Evolutionary conservation across 2,888 invertebrate species (phyloP), one percentile per base, ranked within the genome.

Genomic region (Pachymerium ferrugineum): DNA sequence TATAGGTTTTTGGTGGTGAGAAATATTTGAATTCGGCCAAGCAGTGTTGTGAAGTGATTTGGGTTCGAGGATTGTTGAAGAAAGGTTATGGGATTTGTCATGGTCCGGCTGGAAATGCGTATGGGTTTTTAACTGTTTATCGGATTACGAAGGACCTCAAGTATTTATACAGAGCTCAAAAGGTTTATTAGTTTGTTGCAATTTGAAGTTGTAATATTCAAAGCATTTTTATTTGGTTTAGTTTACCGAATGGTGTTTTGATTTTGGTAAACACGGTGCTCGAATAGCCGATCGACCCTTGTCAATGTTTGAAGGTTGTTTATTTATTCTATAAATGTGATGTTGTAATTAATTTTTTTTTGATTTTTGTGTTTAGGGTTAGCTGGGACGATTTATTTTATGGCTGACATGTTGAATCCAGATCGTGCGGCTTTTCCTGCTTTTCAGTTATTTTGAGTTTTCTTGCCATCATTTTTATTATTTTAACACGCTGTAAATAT

Each of bases 1-100:
- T 80, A 12, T 79, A 92, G 92, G 83, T 89, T 72, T 92, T 88
- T 80, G 83, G 85, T 72, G 88, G 91, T 42, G 84, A 87, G 0
- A 85, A 86, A 78, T 93, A 92, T 82, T 81, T 92, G 76, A 83
- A 87, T 78, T 85, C 87, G 62, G 93, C 93, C 14, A 76, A 87
- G 70, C 84, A 87, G 77, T 90, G 90, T 79, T 91, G 89, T 3
- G 90, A 93, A 72, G 87, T 91, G 12, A 86, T 92, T 75, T 95
- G 94, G 95, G 79, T 87, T 73, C 85, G 92, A 77, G 95, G 95
- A 3, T 81, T 95, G 25, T 83, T 92, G 47, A 87, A 85, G 77
- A 94, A 94, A 84, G 93, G 94, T 6, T 93, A 91, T 81, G 91
- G 94, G 75, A 83, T 95, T 22, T 95, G 94, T 80, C 95, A 95